phyloP scores from a whole-genome alignment of 2,113 vertebrate genomes.

The Xiphophorus couchianus region DNA sequence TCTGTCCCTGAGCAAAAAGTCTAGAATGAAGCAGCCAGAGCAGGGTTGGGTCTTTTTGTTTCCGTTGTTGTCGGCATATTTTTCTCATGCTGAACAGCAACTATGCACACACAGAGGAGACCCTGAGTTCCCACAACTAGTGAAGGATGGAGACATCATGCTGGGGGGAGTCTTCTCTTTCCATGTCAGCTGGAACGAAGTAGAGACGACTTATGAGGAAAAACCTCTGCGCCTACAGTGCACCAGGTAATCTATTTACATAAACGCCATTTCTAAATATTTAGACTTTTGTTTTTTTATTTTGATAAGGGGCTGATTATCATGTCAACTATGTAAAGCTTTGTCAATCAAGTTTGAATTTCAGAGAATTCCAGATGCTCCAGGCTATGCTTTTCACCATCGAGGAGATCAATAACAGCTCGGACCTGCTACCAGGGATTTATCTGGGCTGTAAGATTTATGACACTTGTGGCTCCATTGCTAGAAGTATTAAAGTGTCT shows the following conservation, averaged over 20 bases:
- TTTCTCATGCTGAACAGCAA: constrained; percentile 48
- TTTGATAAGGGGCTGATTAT: too few species aligned
- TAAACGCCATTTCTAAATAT: too few species aligned
- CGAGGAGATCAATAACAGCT: constrained; percentile 79
- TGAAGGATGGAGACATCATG: constrained; percentile 66
- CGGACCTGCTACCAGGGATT: constrained; percentile 72
- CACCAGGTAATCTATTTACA: constrained; percentile 53
- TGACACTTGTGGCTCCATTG: constrained; percentile 71
- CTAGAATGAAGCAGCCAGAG: constrained; percentile 51
- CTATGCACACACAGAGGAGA: constrained; percentile 61
- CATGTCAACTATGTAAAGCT: background rate
- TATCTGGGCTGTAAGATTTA: constrained; percentile 78
- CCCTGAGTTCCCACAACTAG: constrained; percentile 57
- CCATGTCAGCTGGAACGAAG: constrained; percentile 61
- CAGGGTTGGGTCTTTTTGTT: constrained; percentile 60
- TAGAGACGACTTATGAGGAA: constrained; percentile 36
- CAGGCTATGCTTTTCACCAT: constrained; percentile 79
- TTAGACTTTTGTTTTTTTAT: background rate
- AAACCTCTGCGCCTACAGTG: constrained; percentile 67
- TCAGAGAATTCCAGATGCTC: constrained; percentile 74
- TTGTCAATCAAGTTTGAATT: constrained; percentile 68
- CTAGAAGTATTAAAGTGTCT: constrained; percentile 53
- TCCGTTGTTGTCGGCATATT: constrained; percentile 46
- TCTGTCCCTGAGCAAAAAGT: constrained; percentile 35
- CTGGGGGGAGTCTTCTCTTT: constrained; percentile 75